Evolutionary conservation across 2,113 vertebrate species (phyloP).

Genomic region (Myotis brandtii): DNA sequence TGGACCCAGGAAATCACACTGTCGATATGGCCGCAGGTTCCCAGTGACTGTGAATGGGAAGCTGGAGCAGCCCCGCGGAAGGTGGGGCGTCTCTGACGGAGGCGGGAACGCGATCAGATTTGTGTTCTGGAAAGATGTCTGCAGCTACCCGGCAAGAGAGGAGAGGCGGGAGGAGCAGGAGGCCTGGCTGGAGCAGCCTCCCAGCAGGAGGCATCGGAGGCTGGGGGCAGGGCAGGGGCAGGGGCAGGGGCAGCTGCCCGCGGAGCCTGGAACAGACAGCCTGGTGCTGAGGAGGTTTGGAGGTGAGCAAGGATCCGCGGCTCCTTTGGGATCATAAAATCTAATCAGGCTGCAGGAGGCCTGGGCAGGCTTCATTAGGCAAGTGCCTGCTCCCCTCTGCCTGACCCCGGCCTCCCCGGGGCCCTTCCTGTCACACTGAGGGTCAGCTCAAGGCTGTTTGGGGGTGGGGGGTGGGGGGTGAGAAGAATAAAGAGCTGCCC

Average conservation of each 20-base stretch:
- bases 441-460: not conserved
- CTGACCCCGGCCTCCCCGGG: not conserved
- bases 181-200: not conserved
- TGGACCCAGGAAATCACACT: not conserved
- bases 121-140: not conserved
- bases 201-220: not conserved
- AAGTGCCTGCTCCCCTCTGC: not conserved
- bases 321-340: not conserved
- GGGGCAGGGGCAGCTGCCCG: not conserved
- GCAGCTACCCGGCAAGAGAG: not conserved
- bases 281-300: not conserved
- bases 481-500: not conserved
- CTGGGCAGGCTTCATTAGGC: conserved; percentile 28
- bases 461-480: not conserved
- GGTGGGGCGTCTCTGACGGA: not conserved
- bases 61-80: not conserved
- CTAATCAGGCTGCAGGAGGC: not conserved
- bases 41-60: not conserved
- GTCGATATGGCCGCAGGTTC: not conserved
- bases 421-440: not conserved
- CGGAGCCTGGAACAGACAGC: not conserved
- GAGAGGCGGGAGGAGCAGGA: not conserved
- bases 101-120: not conserved
- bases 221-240: not conserved
- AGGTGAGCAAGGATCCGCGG: not conserved